Percentiles rank a stretch among this genome's conserved stretches.
Evolutionary conservation across 2,113 vertebrate species (phyloP).

Genomic region (Pollimyrus isidori): DNA sequence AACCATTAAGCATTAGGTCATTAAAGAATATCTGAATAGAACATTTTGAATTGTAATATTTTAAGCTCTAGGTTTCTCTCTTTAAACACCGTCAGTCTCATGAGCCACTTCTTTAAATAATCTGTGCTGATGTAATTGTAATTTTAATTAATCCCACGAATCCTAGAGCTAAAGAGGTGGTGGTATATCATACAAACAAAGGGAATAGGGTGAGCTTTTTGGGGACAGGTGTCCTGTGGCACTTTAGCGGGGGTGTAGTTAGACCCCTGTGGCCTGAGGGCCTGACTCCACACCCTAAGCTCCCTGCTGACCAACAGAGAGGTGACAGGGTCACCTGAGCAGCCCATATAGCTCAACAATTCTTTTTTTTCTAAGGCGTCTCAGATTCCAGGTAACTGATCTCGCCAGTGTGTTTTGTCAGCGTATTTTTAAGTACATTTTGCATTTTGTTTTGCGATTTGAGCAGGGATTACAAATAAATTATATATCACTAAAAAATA

Average conservation of each 20-base stretch:
- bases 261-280: conserved; percentile 1
- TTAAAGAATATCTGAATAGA: not conserved
- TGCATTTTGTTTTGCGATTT: not conserved
- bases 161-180: conserved; percentile 1
- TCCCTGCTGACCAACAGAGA: conserved; percentile 28
- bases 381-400: conserved; percentile 16
- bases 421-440: conserved; percentile 1
- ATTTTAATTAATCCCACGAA: not conserved
- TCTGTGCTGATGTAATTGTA: not conserved
- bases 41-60: not conserved
- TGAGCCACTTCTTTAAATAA: not conserved
- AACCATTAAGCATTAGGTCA: not conserved
- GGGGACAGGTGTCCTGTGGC: conserved; percentile 10
- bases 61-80: not conserved
- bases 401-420: not conserved
- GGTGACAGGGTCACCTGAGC: conserved; percentile 1
- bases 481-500: not conserved
- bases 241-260: not conserved
- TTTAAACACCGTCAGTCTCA: not conserved
- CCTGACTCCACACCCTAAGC: conserved; percentile 18
- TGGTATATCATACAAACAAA: not conserved
- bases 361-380: conserved; percentile 2
- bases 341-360: not conserved
- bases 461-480: not conserved
- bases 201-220: not conserved